Percentiles rank a stretch among this genome's conserved stretches.
phyloP scores from a whole-genome alignment of 2,888 invertebrate species.

The Conistra vaccinii region DNA sequence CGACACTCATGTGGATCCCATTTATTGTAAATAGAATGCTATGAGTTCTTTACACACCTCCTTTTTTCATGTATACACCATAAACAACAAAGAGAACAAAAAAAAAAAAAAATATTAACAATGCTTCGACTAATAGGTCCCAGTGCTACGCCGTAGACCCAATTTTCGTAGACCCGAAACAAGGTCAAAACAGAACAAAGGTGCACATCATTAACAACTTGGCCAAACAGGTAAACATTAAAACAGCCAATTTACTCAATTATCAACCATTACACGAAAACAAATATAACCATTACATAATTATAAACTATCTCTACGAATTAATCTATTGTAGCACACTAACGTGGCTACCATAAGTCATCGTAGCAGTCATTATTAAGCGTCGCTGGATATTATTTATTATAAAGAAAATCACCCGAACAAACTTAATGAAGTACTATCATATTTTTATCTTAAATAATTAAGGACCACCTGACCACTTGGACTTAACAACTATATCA shows the following conservation, averaged over 20 bases:
- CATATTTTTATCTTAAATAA: conserved; percentile 86
- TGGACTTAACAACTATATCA: conserved; percentile 83
- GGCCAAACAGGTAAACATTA: conserved; percentile 9
- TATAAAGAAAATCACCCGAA: conserved; percentile 75
- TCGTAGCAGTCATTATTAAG: conserved; percentile 73
- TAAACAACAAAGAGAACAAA: too few relatives aligned
- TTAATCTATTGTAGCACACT: conserved; percentile 39
- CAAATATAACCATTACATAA: conserved; percentile 25
- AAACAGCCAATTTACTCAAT: conserved; percentile 17
- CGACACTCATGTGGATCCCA: background rate
- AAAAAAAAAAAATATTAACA: too few relatives aligned
- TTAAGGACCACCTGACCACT: conserved; percentile 85
- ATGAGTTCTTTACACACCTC: background rate
- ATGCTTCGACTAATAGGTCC: conserved; percentile 2
- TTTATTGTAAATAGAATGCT: background rate
- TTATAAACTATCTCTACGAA: conserved; percentile 38
- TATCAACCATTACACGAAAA: conserved; percentile 22
- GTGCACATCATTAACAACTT: conserved; percentile 23
- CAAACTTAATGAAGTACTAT: conserved; percentile 85
- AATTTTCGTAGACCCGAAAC: conserved; percentile 34
- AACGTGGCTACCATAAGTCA: conserved; percentile 69
- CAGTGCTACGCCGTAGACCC: conserved; percentile 52
- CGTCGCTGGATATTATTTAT: conserved; percentile 80
- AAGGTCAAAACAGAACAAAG: conserved; percentile 33
- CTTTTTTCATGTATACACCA: background rate